Percentiles rank a stretch among this genome's conserved stretches.
These are phyloP conservation scores for Tachina grossa DNA, from an alignment of 2,888 invertebrate species.

Conservation along the genomic window DNA sequence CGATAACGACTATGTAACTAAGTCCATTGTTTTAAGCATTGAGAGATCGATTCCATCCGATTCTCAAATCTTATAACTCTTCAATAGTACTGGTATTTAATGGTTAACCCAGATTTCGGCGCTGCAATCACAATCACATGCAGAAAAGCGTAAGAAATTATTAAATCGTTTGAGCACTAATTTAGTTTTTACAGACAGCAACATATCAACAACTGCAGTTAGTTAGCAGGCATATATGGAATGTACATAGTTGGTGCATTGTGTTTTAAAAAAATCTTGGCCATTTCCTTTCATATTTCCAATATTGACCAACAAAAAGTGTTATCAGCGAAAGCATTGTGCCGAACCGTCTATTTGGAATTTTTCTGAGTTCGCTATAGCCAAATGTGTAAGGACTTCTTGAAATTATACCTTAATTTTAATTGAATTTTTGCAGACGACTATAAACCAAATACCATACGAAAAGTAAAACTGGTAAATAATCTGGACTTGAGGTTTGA, in stretches of 20 bases:
- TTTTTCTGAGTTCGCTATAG: not conserved
- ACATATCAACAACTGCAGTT: not conserved
- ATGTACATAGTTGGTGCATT: not conserved
- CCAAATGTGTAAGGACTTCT: slow-evolving; percentile 69
- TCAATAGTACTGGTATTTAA: slow-evolving; percentile 65
- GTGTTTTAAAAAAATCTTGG: not conserved
- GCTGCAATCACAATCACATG: not conserved
- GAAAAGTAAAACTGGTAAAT: not conserved
- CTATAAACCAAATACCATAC: not conserved
- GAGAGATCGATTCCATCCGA: not conserved
- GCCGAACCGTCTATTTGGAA: not conserved
- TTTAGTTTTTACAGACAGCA: slow-evolving; percentile 47
- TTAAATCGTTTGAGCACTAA: slow-evolving; percentile 50
- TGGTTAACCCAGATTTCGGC: not conserved
- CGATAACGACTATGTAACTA: slow-evolving; percentile 22
- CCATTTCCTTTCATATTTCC: not conserved
- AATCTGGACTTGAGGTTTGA: not conserved
- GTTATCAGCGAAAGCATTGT: not conserved
- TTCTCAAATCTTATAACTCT: slow-evolving; percentile 62
- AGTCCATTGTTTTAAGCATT: slow-evolving; percentile 11
- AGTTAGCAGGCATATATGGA: not conserved
- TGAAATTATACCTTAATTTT: slow-evolving; percentile 69
- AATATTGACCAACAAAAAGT: not conserved
- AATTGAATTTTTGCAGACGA: slow-evolving; percentile 61
- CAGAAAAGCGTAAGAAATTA: slow-evolving; percentile 35